phyloP scores from a whole-genome alignment of 2,888 invertebrate species.

The Dascillus cervinus region DNA sequence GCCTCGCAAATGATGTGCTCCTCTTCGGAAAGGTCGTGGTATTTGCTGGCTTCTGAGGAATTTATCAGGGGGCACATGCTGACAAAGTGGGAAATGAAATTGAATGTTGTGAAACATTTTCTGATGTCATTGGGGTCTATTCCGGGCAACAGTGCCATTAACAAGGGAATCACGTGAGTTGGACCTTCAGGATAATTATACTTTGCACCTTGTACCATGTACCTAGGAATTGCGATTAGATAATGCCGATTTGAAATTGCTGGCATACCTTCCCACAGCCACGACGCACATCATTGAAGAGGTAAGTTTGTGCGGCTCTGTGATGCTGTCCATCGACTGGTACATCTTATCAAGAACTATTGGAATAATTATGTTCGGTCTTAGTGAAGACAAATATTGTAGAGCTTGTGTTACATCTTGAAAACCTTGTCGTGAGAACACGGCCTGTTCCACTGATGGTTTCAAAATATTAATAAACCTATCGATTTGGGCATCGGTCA shows the following conservation, averaged over 20 bases:
- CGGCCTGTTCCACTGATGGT: conserved; percentile 66
- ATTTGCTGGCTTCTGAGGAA: conserved; percentile 66
- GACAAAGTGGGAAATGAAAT: conserved; percentile 68
- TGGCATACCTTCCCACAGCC: conserved; percentile 53
- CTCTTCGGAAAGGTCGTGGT: conserved; percentile 67
- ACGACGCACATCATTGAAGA: conserved; percentile 65
- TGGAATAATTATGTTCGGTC: conserved; percentile 78
- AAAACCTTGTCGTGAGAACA: conserved; percentile 65
- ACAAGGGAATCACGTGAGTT: conserved; percentile 70
- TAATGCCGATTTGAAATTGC: neutral
- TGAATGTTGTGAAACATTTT: conserved; percentile 68
- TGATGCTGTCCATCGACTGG: conserved; percentile 73
- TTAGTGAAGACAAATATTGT: conserved; percentile 66
- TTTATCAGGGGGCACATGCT: conserved; percentile 78
- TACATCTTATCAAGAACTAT: conserved; percentile 73
- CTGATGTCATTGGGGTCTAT: conserved; percentile 84
- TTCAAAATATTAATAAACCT: conserved; percentile 70
- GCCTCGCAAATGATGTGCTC: conserved; percentile 70
- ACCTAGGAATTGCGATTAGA: conserved; percentile 24
- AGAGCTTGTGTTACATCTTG: conserved; percentile 58
- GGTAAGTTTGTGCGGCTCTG: conserved; percentile 79
- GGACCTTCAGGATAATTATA: conserved; percentile 66
- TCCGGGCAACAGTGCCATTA: conserved; percentile 76
- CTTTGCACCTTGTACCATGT: conserved; percentile 44
- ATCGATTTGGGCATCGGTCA: conserved; percentile 74